A percentile compares a stretch with the other conserved stretches of the same genome.
These are phyloP conservation scores for Belonocnema kinseyi DNA, from an alignment of 1,140 invertebrate species.

Conservation along the genomic window DNA sequence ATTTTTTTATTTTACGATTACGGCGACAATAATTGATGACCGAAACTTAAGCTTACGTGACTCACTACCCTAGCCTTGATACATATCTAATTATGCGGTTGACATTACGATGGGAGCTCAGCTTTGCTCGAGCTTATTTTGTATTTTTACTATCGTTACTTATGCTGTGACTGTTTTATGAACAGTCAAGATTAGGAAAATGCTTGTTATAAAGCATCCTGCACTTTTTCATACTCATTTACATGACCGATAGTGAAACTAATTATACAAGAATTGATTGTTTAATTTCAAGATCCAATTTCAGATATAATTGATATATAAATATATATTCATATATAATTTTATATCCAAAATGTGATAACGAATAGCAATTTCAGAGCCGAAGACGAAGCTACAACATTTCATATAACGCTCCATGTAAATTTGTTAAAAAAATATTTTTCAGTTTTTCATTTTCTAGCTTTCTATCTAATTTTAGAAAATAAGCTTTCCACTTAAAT, in stretches of 20 bases:
- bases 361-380: too few relatives aligned
- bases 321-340: too few relatives aligned
- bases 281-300: too few relatives aligned
- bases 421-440: too few relatives aligned
- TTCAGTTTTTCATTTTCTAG: too few relatives aligned
- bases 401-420: too few relatives aligned
- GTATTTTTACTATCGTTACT: conserved; percentile 21
- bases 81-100: conserved; percentile 16
- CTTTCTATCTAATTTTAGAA: too few relatives aligned
- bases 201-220: conserved; percentile 17
- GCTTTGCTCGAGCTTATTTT: neutral
- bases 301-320: too few relatives aligned
- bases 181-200: conserved; percentile 18
- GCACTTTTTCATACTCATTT: neutral
- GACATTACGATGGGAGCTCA: conserved; percentile 2
- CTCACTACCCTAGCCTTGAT: conserved; percentile 6
- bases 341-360: too few relatives aligned
- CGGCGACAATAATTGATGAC: conserved; percentile 7
- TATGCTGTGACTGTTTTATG: conserved; percentile 1
- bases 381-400: too few relatives aligned
- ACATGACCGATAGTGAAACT: conserved; percentile 1
- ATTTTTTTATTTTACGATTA: neutral
- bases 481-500: too few relatives aligned
- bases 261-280: too few relatives aligned
- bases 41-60: conserved; percentile 16